Conservation (phyloP, 2,797 vertebrate genomes). For the Rhinatrema bivittatum region DNA sequence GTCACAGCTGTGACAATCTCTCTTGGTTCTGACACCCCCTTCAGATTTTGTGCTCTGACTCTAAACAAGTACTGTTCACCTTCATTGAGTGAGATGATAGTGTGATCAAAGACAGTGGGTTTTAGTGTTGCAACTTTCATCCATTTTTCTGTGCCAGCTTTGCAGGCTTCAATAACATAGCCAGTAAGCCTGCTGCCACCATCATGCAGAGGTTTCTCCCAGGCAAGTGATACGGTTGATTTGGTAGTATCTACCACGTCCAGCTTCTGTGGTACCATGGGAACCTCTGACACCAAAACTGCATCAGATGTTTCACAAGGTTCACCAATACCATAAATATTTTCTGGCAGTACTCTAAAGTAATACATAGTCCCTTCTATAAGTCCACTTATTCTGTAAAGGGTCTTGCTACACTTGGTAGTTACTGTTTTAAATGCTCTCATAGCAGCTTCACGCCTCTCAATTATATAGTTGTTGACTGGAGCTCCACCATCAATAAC, state of each 20-base stretch:
- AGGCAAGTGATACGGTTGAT: conserved; percentile 79
- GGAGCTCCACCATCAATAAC: conserved; percentile 89
- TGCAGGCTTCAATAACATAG: conserved; percentile 91
- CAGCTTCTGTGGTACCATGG: conserved; percentile 79
- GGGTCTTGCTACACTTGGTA: conserved; percentile 89
- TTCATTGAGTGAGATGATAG: conserved; percentile 89
- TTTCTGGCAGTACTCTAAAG: conserved; percentile 93
- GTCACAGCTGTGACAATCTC: conserved; percentile 85
- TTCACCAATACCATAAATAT: conserved; percentile 94
- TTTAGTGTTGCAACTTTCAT: conserved; percentile 92
- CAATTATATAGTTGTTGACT: conserved; percentile 91
- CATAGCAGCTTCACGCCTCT: conserved; percentile 95
- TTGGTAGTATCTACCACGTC: conserved; percentile 90
- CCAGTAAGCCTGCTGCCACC: conserved; percentile 88
- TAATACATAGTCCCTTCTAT: conserved; percentile 93
- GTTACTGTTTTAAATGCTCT: conserved; percentile 96
- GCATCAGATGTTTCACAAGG: conserved; percentile 83
- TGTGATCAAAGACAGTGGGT: conserved; percentile 78
- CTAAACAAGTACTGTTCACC: conserved; percentile 92
- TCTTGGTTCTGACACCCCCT: conserved; percentile 82
- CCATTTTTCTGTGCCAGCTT: conserved; percentile 90
- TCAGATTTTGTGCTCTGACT: conserved; percentile 86
- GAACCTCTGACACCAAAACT: conserved; percentile 88
- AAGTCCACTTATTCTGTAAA: conserved; percentile 82
- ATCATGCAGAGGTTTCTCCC: conserved; percentile 95